phyloP scores from a whole-genome alignment of 2,113 vertebrate species.

The Agapornis roseicollis region DNA sequence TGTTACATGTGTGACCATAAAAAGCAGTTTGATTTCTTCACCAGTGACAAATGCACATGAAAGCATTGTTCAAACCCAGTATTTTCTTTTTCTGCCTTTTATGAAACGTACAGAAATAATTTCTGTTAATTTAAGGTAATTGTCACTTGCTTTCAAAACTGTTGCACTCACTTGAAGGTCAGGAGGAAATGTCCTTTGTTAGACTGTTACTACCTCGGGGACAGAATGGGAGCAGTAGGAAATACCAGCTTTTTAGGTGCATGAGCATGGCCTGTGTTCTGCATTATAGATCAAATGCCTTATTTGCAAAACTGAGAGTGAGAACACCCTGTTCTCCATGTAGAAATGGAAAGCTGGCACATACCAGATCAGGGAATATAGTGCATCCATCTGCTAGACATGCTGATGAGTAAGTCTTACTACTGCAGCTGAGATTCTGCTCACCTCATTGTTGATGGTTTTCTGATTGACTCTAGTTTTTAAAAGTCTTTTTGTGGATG shows the following conservation, averaged over 20 bases:
- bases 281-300: not conserved
- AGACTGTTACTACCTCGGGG: fast-evolving
- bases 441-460: fast-evolving
- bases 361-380: fast-evolving
- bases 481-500: not conserved
- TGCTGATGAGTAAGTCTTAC: not conserved
- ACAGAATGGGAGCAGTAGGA: not conserved
- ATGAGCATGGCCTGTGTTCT: not conserved
- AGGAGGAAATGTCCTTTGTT: not conserved
- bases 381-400: fast-evolving
- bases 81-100: not conserved
- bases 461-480: not conserved
- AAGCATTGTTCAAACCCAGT: not conserved
- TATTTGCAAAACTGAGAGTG: not conserved
- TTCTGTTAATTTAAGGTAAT: not conserved
- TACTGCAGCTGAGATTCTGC: too few species aligned
- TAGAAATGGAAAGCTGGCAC: not conserved
- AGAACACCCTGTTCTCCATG: not conserved
- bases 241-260: fast-evolving
- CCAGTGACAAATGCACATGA: not conserved
- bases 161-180: not conserved
- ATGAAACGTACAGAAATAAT: not conserved
- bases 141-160: not conserved
- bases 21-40: not conserved
- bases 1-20: not conserved